These are phyloP conservation scores for Sprattus sprattus DNA, from an alignment of 2,113 vertebrate genomes.

Conservation along the genomic window DNA sequence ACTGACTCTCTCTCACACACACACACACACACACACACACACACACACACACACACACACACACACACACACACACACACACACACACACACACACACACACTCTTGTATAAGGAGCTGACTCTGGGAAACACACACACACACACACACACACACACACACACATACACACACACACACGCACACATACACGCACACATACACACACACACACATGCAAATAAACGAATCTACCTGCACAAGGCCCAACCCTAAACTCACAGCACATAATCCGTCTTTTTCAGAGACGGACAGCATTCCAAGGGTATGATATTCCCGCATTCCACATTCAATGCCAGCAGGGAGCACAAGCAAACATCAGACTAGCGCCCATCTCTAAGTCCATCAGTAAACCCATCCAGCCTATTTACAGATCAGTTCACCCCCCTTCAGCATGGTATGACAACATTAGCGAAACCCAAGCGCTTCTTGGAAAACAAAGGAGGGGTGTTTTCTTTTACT, in stretches of 20 bases:
- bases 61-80: not conserved
- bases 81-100: not conserved
- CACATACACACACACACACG: not conserved
- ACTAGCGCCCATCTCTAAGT: slow-evolving; percentile 16
- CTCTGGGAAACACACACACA: slow-evolving; percentile 31
- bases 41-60: not conserved
- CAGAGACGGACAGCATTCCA: slow-evolving; percentile 18
- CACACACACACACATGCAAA: not conserved
- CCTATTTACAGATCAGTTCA: slow-evolving; percentile 39
- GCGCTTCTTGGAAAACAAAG: slow-evolving; percentile 19
- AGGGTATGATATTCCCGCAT: slow-evolving; percentile 31
- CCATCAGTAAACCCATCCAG: slow-evolving; percentile 38
- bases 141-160: slow-evolving; percentile 22
- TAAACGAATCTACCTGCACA: not conserved
- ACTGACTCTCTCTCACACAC: not conserved
- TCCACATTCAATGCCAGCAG: slow-evolving; percentile 32
- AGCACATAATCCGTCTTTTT: slow-evolving; percentile 27
- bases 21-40: too few species aligned
- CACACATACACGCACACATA: not conserved
- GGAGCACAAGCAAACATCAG: slow-evolving; percentile 30
- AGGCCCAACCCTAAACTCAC: not conserved
- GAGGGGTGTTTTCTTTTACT: not conserved
- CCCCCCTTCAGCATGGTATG: slow-evolving; percentile 30
- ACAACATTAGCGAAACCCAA: slow-evolving; percentile 44
- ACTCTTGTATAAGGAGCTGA: not conserved